These are phyloP conservation scores for Sceloporus undulatus DNA, from an alignment of 2,113 vertebrate species.

Conservation along the genomic window DNA sequence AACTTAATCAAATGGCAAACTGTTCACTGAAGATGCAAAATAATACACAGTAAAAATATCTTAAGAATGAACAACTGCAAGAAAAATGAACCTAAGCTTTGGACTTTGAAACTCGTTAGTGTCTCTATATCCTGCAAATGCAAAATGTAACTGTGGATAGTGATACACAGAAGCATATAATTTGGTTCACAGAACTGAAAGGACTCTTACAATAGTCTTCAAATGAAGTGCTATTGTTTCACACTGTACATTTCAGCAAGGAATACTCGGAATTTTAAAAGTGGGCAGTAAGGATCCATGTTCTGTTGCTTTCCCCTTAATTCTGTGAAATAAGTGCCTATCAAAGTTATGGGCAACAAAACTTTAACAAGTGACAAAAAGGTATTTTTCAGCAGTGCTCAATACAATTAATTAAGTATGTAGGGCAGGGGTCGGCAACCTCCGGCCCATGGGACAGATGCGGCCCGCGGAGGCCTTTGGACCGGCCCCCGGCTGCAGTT, in stretches of 20 bases:
- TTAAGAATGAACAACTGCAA: not conserved
- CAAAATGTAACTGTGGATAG: not conserved
- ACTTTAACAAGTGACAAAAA: too few relatives aligned
- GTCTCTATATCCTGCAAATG: conserved; percentile 18
- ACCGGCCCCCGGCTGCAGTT: too few relatives aligned
- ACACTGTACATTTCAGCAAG: not conserved
- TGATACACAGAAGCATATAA: not conserved
- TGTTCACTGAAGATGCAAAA: conserved; percentile 29
- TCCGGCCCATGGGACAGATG: too few relatives aligned
- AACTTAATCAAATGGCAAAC: conserved; percentile 53
- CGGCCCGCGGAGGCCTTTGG: too few relatives aligned
- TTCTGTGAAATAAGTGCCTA: too few relatives aligned
- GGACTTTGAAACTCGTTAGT: not conserved
- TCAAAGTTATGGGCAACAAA: too few relatives aligned
- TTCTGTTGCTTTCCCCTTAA: too few relatives aligned
- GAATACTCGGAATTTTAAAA: not conserved
- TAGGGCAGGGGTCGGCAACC: too few relatives aligned
- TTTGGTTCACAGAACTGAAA: conserved; percentile 4
- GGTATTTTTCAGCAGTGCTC: not conserved
- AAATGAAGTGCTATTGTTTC: not conserved
- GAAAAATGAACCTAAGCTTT: not conserved
- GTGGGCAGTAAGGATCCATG: not conserved
- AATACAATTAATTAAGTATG: not conserved
- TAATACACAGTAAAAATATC: conserved; percentile 16
- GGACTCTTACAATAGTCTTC: rapidly evolving